phyloP scores from a whole-genome alignment of 2,888 invertebrate species.

The Micropterix aruncella region DNA sequence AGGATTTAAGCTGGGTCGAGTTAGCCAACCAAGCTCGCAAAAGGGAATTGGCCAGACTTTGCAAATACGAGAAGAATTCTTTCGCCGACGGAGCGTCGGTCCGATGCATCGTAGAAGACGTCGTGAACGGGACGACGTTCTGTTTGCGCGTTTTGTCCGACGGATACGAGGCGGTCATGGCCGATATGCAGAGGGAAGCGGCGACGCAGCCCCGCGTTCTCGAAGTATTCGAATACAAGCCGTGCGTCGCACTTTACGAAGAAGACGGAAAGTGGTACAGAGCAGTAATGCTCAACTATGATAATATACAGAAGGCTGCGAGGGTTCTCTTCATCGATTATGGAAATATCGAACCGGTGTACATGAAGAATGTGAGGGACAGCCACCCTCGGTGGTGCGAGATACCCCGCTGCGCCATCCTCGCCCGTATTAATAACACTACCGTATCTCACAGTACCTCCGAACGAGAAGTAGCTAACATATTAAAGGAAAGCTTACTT shows the following conservation, averaged over 20 bases:
- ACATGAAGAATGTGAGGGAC: slow-evolving; percentile 28
- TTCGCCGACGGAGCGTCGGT: slow-evolving; percentile 16
- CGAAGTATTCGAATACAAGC: slow-evolving; percentile 30
- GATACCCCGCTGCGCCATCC: slow-evolving; percentile 36
- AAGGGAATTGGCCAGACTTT: slow-evolving; percentile 25
- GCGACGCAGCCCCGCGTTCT: slow-evolving; percentile 26
- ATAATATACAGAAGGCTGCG: slow-evolving; percentile 26
- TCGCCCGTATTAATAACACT: slow-evolving; percentile 30
- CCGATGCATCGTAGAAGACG: slow-evolving; percentile 15
- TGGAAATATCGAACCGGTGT: slow-evolving; percentile 47
- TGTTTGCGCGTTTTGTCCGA: slow-evolving; percentile 21
- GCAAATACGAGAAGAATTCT: slow-evolving; percentile 13
- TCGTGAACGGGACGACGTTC: slow-evolving; percentile 12
- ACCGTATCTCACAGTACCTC: slow-evolving; percentile 22
- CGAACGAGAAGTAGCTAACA: slow-evolving; percentile 19
- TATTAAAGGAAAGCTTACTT: slow-evolving; percentile 20
- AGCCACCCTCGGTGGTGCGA: slow-evolving; percentile 33
- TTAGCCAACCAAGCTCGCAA: slow-evolving; percentile 15
- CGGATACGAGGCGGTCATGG: slow-evolving; percentile 32
- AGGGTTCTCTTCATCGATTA: slow-evolving; percentile 62
- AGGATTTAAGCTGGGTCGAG: slow-evolving; percentile 11
- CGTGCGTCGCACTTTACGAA: slow-evolving; percentile 47
- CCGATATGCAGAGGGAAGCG: slow-evolving; percentile 33
- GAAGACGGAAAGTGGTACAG: slow-evolving; percentile 60
- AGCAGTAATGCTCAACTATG: slow-evolving; percentile 41